These are phyloP conservation scores for Parambassis ranga DNA, from an alignment of 2,797 vertebrate species.

Conservation along the genomic window DNA sequence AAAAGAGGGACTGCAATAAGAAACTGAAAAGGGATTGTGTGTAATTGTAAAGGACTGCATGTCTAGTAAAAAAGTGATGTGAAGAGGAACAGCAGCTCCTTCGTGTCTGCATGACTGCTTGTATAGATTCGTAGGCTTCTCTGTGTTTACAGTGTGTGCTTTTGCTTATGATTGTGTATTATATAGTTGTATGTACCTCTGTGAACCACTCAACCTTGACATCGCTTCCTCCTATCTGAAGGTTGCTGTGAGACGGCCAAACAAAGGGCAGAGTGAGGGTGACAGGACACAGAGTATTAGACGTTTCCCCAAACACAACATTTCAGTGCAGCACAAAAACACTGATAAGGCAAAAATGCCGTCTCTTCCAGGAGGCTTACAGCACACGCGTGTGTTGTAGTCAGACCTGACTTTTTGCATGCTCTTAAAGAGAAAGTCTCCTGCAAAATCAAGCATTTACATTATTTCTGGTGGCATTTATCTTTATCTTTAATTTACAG, in stretches of 20 bases:
- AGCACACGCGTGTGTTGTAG: neutral
- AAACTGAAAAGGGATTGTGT: neutral
- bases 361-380: constrained; percentile 28
- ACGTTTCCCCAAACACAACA: constrained; percentile 35
- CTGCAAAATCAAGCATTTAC: too few relatives aligned
- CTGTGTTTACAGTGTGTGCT: constrained; percentile 3
- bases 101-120: neutral
- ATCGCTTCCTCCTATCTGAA: constrained; percentile 33
- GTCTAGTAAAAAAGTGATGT: neutral
- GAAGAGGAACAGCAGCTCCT: neutral
- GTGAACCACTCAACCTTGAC: constrained; percentile 59
- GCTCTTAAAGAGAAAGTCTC: too few relatives aligned
- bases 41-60: neutral
- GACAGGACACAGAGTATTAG: constrained; percentile 27
- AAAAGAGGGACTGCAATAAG: neutral
- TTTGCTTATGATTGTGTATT: constrained; percentile 3
- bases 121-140: constrained; percentile 12
- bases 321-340: constrained; percentile 52
- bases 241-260: constrained; percentile 55
- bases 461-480: too few relatives aligned
- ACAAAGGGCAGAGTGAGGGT: constrained; percentile 41
- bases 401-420: constrained; percentile 14
- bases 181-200: constrained; percentile 5
- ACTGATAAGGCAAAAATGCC: constrained; percentile 44
- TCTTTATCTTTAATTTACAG: too few relatives aligned